Evolutionary conservation across 2,113 vertebrate species (phyloP).

Genomic region (Bujurquina vittata): DNA sequence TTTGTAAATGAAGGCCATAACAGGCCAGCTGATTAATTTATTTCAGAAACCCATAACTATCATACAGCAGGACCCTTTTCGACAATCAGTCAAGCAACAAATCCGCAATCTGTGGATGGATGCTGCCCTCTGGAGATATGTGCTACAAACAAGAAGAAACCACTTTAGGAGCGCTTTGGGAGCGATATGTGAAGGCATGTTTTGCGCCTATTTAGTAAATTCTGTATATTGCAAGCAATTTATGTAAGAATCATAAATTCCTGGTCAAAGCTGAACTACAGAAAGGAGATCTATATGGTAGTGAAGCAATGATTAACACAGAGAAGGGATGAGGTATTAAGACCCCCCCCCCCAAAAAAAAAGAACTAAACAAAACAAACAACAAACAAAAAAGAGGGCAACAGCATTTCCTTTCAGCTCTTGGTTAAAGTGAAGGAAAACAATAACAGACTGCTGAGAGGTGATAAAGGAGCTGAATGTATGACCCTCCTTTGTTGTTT

Average conservation of each 20-base stretch:
- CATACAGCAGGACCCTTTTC: neutral
- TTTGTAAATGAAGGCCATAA: slow-evolving; percentile 4
- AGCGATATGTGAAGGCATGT: neutral
- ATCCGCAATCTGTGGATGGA: neutral
- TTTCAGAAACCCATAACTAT: neutral
- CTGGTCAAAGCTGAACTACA: neutral
- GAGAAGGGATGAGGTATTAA: neutral
- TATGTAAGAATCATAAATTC: neutral
- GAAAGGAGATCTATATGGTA: neutral
- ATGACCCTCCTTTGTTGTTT: neutral
- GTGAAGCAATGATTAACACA: neutral
- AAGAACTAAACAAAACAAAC: no score
- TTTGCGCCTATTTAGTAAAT: neutral
- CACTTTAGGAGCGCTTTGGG: neutral
- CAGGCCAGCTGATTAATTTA: neutral
- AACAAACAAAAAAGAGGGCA: no score
- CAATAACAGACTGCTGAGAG: neutral
- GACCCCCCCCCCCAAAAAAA: neutral
- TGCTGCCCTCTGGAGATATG: slow-evolving; percentile 63
- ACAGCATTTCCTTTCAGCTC: no score
- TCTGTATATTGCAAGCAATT: neutral
- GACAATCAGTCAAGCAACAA: neutral
- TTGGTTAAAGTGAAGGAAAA: neutral
- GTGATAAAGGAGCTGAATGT: neutral
- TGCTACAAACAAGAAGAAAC: neutral